These are phyloP conservation scores for Rhodeus uyekii DNA, from an alignment of 2,797 vertebrate genomes.

Conservation along the genomic window DNA sequence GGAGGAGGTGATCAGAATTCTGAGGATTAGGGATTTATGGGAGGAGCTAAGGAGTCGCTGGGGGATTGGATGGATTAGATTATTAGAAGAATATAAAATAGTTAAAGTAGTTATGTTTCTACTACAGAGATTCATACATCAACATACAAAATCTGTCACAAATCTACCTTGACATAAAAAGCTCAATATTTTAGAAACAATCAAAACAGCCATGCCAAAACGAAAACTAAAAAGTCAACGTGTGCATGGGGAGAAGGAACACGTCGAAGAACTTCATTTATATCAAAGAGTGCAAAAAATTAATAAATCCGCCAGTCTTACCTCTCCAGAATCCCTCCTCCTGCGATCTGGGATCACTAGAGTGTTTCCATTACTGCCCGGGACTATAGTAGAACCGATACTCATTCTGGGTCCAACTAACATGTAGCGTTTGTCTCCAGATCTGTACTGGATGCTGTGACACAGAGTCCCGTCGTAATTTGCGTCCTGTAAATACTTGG, in stretches of 20 bases:
- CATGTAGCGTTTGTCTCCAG: slow-evolving; percentile 67
- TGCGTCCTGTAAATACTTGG: slow-evolving; percentile 60
- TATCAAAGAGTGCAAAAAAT: not conserved
- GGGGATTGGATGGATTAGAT: too few relatives aligned
- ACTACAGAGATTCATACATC: not conserved
- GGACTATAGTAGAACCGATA: slow-evolving; percentile 12
- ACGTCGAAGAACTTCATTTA: not conserved
- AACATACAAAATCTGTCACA: not conserved
- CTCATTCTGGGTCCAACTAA: slow-evolving; percentile 66
- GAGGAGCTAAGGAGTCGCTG: too few relatives aligned
- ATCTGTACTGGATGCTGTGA: slow-evolving; percentile 65
- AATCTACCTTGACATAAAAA: not conserved
- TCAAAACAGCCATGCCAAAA: not conserved
- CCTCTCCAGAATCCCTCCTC: slow-evolving; percentile 1
- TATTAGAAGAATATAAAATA: not conserved
- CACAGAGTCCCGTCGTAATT: slow-evolving; percentile 65
- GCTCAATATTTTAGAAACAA: not conserved
- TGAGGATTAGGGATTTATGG: too few relatives aligned
- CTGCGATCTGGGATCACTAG: slow-evolving; percentile 56
- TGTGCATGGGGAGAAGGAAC: not conserved
- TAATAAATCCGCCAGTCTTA: not conserved
- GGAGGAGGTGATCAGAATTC: too few relatives aligned
- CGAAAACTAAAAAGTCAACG: not conserved
- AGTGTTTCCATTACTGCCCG: slow-evolving; percentile 36
- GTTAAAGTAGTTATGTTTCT: not conserved